Base-by-base conservation (phyloP, 2,113 vertebrate species). In the Semnornis frantzii region DNA sequence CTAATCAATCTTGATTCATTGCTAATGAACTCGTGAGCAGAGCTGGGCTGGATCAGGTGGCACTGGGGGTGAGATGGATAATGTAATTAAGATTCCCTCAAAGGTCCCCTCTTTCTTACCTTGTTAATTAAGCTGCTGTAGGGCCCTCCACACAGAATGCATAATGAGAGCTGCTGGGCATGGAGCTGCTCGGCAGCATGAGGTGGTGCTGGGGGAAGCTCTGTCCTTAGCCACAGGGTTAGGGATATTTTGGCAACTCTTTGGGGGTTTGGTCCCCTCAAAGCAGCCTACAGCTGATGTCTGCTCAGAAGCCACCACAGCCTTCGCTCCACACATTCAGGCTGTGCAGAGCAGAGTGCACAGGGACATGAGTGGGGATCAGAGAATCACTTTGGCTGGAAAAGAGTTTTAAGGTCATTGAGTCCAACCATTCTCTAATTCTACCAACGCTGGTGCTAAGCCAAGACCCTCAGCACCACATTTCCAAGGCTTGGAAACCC, bases 71-170 rank as follows among this genome's bases (percentile, higher is more conserved):
- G 89, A 96, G 95, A 97, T 90, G 88, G 95, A 96, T 96, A 96
- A 95, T 95, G 89, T 94, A 96, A 97, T 97, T 96, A 96, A 93
- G 93, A 88, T 93, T 95, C 90, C 79, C 94, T 95, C 94, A 73
- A 94, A 95, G 90, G 92, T 85, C 94, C 82, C 6, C 59, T 96
- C 92, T 94, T 95, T 95, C 91, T 90, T 94, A 94, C 92, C 95
- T 95, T 72, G 95, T 95, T 97, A 97, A 97, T 97, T 96, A 97
- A 91, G 93, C 88, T 89, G 95, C 92, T 92, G 94, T 4, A 21
- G 81, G 58, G 78, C 63, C 48, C 80, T 76, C 92, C 68, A 33
- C 27, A 62, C 90, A 68, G 92, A 95, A 95, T 94, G 62, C 80
- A 0, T 77, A 94, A 96, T 92, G 87, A 95, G 91, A 80, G 42